Conservation (phyloP, 2,113 vertebrate species). For the Sylvia atricapilla region DNA sequence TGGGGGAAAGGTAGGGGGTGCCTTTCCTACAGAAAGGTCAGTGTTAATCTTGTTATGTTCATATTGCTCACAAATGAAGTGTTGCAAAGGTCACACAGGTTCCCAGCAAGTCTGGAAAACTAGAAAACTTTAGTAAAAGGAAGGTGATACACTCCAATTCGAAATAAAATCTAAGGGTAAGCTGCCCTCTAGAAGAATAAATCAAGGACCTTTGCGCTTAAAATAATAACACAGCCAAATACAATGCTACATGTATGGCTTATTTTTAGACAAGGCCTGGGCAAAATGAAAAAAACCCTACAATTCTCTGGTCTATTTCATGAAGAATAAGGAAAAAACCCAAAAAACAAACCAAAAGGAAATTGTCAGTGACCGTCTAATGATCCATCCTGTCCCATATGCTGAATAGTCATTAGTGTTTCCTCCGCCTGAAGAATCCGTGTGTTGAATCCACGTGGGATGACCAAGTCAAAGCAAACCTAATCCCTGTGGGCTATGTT, state of each 20-base stretch:
- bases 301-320: not conserved
- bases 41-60: not conserved
- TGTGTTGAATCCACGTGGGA: no score
- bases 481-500: not conserved
- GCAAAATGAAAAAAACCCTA: not conserved
- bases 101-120: not conserved
- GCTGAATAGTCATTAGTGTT: not conserved
- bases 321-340: not conserved
- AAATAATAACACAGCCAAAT: not conserved
- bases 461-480: not conserved
- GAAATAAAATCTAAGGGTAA: constrained; percentile 35
- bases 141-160: not conserved
- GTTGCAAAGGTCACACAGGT: not conserved
- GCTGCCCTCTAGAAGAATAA: not conserved
- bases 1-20: not conserved
- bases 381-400: not conserved
- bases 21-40: constrained; percentile 5
- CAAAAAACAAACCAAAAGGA: not conserved
- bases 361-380: not conserved
- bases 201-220: not conserved
- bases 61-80: not conserved
- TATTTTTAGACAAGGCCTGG: not conserved
- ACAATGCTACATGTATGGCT: not conserved
- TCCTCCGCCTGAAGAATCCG: not conserved
- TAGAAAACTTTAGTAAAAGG: constrained; percentile 3